Base-by-base conservation (phyloP, 2,888 invertebrate genomes). In the Eustalomyia histrio region DNA sequence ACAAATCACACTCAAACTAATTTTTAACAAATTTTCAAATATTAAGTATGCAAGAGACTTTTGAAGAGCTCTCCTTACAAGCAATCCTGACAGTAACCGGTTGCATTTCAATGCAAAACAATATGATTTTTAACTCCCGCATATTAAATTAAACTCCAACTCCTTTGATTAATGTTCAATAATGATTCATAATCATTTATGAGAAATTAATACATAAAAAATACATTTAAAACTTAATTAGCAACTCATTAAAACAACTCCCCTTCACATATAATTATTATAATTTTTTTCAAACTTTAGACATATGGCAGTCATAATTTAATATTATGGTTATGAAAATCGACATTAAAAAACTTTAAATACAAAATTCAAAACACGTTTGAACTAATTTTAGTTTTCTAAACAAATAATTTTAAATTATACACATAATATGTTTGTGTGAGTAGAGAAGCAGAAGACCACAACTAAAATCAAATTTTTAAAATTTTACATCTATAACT, bases 221-320 rank as follows among this genome's bases (percentile, higher is more conserved):
- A 9, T 6, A 61, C 47, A 63, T 67, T 79, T 79, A 52, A 79
- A 74, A 68, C 52, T 64, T 64, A 79, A 79, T 79, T 79, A 79
- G 64, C 74, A 50, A 64, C 68, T 73, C 58, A 79, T 64, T 73
- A 69, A 63, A 63, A 29, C 50, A 29, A 24, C 5, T 17, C 10
- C 10, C n/a, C 24, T 5, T 57, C n/a, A 3, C 1, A n/a, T n/a
- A 24, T 24, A n/a, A 57, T 57, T n/a, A 57, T 53, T 21, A 29
- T 29, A 29, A 6, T 29, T 29, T 21, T 55, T 35, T 10, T 0
- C 16, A 73, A 79, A 61, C 50, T 35, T 64, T 21, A 71, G 74
- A 67, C 81, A 81, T 81, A 81, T 81, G 80, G 67, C 58, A 60
- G 39, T 81, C 78, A 81, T 81, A 81, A 76, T 78, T 81, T 78